Conservation (phyloP, 2,888 invertebrate species). For the Electrophaes corylata region DNA sequence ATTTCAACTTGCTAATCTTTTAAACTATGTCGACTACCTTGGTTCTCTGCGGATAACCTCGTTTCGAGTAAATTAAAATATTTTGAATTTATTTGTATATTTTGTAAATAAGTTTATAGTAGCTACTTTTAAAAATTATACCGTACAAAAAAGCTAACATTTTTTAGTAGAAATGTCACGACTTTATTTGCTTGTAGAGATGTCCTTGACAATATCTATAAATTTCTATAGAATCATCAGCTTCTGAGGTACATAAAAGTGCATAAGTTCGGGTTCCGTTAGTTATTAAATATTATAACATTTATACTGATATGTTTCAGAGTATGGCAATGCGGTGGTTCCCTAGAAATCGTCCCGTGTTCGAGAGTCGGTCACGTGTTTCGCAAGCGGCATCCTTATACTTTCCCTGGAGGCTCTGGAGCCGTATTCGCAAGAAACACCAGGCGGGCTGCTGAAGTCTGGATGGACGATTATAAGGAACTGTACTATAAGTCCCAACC, state of each 20-base stretch:
- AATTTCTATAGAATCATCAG: no score
- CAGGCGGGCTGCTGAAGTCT: conserved; percentile 98
- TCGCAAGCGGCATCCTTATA: conserved; percentile 98
- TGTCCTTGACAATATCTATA: no score
- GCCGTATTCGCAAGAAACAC: conserved; percentile 98
- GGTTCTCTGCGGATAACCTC: neutral
- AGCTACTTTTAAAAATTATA: no score
- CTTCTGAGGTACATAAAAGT: no score
- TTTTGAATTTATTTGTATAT: no score
- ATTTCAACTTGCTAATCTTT: neutral
- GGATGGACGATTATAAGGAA: conserved; percentile 99
- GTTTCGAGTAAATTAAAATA: neutral
- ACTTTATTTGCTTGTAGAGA: no score
- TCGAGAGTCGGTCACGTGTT: conserved; percentile 97
- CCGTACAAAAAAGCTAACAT: no score
- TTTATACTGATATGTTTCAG: conserved; percentile 62
- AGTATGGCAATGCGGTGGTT: conserved; percentile 99
- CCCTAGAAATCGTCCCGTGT: conserved; percentile 98
- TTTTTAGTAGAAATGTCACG: no score
- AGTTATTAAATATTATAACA: no score
- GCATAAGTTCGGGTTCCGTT: no score
- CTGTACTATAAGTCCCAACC: conserved; percentile 97
- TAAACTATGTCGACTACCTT: neutral
- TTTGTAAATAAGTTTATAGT: no score
- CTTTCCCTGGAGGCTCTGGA: conserved; percentile 98